These are phyloP conservation scores for Trilocha varians DNA, from an alignment of 2,888 invertebrate genomes.

Conservation along the genomic window DNA sequence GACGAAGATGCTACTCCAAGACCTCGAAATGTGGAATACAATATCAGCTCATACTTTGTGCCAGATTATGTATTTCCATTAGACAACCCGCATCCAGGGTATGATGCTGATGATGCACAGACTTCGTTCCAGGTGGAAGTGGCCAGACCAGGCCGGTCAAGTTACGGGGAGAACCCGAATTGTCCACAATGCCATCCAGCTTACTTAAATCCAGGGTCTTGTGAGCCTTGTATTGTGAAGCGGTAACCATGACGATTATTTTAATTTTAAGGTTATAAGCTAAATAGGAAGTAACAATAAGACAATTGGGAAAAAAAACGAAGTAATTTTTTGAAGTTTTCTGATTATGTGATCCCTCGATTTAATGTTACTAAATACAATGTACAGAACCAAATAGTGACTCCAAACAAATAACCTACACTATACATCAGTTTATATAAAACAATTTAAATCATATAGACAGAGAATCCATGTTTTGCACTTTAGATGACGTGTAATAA, in stretches of 20 bases:
- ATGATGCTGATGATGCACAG: conserved; percentile 66
- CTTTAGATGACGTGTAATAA: no score
- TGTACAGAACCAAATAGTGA: no score
- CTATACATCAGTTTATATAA: no score
- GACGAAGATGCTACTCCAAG: conserved; percentile 28
- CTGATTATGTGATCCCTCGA: no score
- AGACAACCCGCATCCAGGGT: conserved; percentile 74
- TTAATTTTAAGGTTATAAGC: not conserved
- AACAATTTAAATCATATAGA: no score
- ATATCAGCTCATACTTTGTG: conserved; percentile 74
- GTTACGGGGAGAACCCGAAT: conserved; percentile 73
- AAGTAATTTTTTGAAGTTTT: no score
- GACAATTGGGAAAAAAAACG: no score
- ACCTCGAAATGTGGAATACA: conserved; percentile 61
- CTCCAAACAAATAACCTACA: no score
- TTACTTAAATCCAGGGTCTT: conserved; percentile 75
- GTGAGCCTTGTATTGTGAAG: conserved; percentile 76
- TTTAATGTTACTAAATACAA: no score
- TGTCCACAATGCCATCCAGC: conserved; percentile 78
- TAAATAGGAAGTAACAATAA: no score
- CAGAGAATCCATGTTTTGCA: no score
- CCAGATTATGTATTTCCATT: conserved; percentile 76
- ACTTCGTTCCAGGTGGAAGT: conserved; percentile 76
- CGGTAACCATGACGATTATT: conserved; percentile 37
- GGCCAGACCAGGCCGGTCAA: conserved; percentile 50